Percentiles rank a stretch among this genome's conserved stretches.
Evolutionary conservation across 2,888 invertebrate genomes (phyloP).

Genomic region (Selenia dentaria): DNA sequence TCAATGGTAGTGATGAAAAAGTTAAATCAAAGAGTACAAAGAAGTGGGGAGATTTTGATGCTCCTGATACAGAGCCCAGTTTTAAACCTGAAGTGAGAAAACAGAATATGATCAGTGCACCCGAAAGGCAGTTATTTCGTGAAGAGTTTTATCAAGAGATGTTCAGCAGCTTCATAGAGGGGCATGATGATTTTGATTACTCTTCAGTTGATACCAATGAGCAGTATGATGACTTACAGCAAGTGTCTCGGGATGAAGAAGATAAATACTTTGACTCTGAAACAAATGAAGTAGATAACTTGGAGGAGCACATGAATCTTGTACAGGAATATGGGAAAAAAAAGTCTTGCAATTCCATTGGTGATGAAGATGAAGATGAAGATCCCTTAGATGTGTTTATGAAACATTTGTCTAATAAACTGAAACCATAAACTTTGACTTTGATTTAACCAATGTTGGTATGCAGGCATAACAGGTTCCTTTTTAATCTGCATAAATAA

Average conservation of each 20-base stretch:
- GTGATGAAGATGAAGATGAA: slow-evolving; percentile 53
- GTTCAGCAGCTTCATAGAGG: slow-evolving; percentile 93
- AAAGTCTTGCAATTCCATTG: slow-evolving; percentile 39
- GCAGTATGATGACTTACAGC: slow-evolving; percentile 90
- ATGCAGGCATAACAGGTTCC: no score
- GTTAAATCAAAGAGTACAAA: slow-evolving; percentile 36
- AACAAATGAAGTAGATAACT: slow-evolving; percentile 84
- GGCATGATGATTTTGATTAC: slow-evolving; percentile 95
- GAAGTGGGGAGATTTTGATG: slow-evolving; percentile 85
- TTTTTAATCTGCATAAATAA: no score
- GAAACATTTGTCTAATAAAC: slow-evolving; percentile 80
- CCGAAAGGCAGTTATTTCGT: slow-evolving; percentile 87
- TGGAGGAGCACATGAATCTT: slow-evolving; percentile 69
- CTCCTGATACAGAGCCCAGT: slow-evolving; percentile 57
- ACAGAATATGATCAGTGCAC: slow-evolving; percentile 73
- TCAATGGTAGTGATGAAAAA: slow-evolving; percentile 36
- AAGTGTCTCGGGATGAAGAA: slow-evolving; percentile 90
- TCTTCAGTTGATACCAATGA: slow-evolving; percentile 91
- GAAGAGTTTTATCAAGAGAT: slow-evolving; percentile 94
- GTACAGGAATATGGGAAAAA: slow-evolving; percentile 62
- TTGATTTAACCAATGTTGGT: no score
- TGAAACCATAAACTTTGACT: not conserved
- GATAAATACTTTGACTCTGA: slow-evolving; percentile 96
- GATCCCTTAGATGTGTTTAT: slow-evolving; percentile 91
- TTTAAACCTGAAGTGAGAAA: slow-evolving; percentile 57